A percentile compares a stretch with the other conserved stretches of the same genome.
These are phyloP conservation scores for Pteropus rufus DNA, from an alignment of 2,797 vertebrate species.

Conservation along the genomic window DNA sequence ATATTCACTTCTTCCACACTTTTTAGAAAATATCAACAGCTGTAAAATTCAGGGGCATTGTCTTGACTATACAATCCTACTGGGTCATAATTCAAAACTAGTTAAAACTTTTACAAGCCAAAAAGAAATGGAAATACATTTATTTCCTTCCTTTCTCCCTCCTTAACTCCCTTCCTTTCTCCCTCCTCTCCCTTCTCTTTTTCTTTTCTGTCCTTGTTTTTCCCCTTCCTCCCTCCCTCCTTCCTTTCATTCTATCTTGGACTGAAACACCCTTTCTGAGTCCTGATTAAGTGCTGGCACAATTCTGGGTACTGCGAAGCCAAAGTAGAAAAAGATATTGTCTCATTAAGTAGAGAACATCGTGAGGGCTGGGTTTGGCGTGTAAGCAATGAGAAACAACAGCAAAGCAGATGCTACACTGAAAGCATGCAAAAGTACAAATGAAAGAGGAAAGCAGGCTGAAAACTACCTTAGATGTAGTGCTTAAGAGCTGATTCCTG, in stretches of 20 bases:
- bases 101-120: neutral
- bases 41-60: slow-evolving; percentile 9
- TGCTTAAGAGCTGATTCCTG: neutral
- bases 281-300: neutral
- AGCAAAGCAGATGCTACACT: neutral
- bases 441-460: neutral
- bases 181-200: neutral
- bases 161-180: too few relatives aligned
- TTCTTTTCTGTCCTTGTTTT: neutral
- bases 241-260: neutral
- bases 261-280: neutral
- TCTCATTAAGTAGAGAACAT: neutral
- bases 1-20: neutral
- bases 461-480: neutral
- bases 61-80: neutral
- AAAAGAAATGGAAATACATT: neutral
- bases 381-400: neutral
- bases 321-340: neutral
- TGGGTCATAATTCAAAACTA: neutral
- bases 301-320: neutral
- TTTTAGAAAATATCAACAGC: neutral
- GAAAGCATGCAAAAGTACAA: neutral
- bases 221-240: accelerated
- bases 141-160: neutral
- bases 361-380: neutral